Conservation (phyloP, 2,113 vertebrate genomes). For the Microtus pennsylvanicus region DNA sequence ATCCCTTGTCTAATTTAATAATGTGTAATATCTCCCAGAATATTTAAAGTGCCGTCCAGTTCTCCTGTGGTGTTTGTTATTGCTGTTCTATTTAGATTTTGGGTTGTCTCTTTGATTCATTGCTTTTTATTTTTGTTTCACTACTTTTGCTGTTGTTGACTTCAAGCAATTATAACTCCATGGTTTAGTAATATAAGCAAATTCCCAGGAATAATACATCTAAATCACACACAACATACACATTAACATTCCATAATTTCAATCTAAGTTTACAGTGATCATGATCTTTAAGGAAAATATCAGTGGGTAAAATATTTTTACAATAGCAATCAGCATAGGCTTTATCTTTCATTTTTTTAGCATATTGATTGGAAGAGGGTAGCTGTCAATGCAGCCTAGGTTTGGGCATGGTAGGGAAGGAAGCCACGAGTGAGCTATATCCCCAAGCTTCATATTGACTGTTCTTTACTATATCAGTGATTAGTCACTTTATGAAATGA, state of each 20-base stretch:
- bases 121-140: not conserved
- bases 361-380: not conserved
- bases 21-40: not conserved
- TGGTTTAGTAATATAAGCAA: constrained; percentile 40
- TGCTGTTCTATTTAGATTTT: not conserved
- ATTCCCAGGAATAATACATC: not conserved
- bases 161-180: constrained; percentile 26
- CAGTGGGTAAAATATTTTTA: constrained; percentile 9
- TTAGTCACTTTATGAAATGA: constrained; percentile 12
- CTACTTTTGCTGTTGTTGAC: not conserved
- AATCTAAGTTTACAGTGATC: constrained; percentile 51
- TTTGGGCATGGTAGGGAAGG: not conserved
- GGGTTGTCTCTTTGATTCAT: not conserved
- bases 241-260: not conserved
- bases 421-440: not conserved
- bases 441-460: not conserved
- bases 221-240: not conserved
- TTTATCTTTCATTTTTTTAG: constrained; percentile 37
- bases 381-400: not conserved
- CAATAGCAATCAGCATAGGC: not conserved
- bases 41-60: not conserved
- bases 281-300: constrained; percentile 25
- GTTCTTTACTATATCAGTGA: constrained; percentile 23
- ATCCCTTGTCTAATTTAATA: constrained; percentile 12
- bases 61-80: not conserved